These are phyloP conservation scores for Pseudonaja textilis DNA, from an alignment of 2,113 vertebrate genomes.

Conservation along the genomic window DNA sequence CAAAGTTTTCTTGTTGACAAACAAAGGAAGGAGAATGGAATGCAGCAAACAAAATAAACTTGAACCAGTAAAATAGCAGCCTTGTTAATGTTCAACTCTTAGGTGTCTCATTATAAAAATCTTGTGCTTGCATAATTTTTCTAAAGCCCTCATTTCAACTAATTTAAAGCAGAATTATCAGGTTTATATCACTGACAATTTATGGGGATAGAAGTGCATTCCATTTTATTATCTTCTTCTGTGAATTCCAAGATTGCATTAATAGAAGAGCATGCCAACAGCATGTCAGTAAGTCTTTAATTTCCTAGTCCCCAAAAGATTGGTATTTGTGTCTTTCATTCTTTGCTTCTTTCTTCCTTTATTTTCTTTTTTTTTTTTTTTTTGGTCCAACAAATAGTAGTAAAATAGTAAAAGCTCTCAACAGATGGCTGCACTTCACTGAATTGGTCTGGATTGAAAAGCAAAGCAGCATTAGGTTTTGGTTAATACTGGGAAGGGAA, in stretches of 20 bases:
- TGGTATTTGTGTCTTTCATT: not conserved
- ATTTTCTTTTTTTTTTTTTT: not conserved
- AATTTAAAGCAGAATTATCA: constrained; percentile 27
- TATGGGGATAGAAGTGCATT: constrained; percentile 11
- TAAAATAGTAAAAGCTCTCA: not conserved
- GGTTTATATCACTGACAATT: constrained; percentile 1
- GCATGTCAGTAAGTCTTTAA: not conserved
- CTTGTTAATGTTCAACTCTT: constrained; percentile 5
- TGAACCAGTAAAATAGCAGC: constrained; percentile 8
- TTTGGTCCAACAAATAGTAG: not conserved
- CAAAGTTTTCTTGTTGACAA: not conserved
- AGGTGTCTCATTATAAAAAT: constrained; percentile 18
- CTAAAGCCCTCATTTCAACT: not conserved
- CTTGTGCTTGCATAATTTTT: constrained; percentile 8
- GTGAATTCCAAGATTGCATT: constrained; percentile 13
- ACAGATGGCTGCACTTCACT: not conserved
- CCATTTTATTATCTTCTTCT: constrained; percentile 6
- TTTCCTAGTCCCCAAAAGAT: not conserved
- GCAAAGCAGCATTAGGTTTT: not conserved
- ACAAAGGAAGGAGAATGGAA: not conserved
- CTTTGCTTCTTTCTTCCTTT: not conserved
- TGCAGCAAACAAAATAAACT: constrained; percentile 5
- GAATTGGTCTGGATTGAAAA: not conserved
- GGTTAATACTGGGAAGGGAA: not conserved
- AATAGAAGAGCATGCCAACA: not conserved